phyloP scores from a whole-genome alignment of 2,888 invertebrate genomes.

The Ectemnius continuus region DNA sequence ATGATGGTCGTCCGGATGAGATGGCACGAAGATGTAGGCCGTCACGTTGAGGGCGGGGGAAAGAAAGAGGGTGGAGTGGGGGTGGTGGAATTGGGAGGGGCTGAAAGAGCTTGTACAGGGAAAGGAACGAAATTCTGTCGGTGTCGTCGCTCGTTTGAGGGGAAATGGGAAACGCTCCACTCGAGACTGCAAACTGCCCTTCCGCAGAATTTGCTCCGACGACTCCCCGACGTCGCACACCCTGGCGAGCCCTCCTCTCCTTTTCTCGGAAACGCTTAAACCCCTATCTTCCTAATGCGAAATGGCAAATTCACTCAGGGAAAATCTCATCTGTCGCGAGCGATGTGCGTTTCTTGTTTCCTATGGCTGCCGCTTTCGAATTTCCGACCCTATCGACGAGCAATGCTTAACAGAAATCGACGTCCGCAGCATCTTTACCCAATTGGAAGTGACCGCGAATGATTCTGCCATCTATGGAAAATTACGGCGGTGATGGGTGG shows the following conservation, averaged over 20 bases:
- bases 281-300: conserved; percentile 7
- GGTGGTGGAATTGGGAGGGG: neutral
- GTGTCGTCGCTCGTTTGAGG: conserved; percentile 4
- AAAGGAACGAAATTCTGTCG: conserved; percentile 6
- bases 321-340: neutral
- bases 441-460: no score
- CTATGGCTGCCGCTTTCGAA: no score
- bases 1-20: no score
- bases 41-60: no score
- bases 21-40: no score
- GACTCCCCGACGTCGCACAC: no score
- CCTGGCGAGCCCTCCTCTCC: neutral
- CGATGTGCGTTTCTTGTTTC: neutral
- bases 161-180: conserved; percentile 17
- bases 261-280: conserved; percentile 2
- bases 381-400: no score
- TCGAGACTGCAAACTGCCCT: conserved; percentile 8
- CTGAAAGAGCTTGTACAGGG: neutral
- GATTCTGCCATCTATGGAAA: no score
- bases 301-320: neutral
- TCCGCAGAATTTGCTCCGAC: conserved; percentile 8
- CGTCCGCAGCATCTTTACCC: no score
- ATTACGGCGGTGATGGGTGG: no score
- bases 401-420: no score
- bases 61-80: no score